Base-by-base conservation (phyloP, 1,140 invertebrate species). In the Zaprionus camerounensis region DNA sequence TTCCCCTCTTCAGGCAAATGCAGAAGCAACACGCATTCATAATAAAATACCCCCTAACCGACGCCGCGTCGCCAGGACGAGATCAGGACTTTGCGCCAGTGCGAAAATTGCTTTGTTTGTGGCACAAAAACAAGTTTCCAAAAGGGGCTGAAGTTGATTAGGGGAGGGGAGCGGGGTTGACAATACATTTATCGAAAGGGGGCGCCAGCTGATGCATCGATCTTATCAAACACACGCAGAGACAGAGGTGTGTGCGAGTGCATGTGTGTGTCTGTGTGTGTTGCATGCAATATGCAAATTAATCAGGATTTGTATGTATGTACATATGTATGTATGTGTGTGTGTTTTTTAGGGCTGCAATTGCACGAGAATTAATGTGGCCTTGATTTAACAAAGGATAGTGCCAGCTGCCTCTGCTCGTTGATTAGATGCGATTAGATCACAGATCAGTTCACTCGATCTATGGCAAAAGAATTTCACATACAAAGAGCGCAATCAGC, bases 41-140 rank as follows among this genome's bases (percentile, higher is more conserved):
- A 80, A 80, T 72, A 63, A 56, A 67, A 59, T 51, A 28, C 49
- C n/a, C 41, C 63, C 38, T 51, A 36, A 36, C 31, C 28, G 58
- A 38, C 41, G 31, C 9, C 9, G 9, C 41, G 58, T 34, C 26
- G 46, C 55, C 20, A 51, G 67, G 49, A 63, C 59, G 28, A 72
- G 74, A 57, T 71, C 41, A 76, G 71, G 68, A 41, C 38, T 71
- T 82, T 78, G 83, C 76, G 80, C 31, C 84, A 83, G 73, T 83
- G 85, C 85, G 85, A 88, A 88, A 85, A 90, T 88, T 90, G 85
- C 71, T 88, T 88, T 88, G 84, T 90, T 88, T 90, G 85, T 72
- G 85, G 69, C 78, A 77, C 41, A 80, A 78, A 83, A 88, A 81
- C 84, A 88, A 88, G 84, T 88, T 38, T 84, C 56, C 36, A 17